Conservation (phyloP, 2,797 vertebrate genomes). For the Platalea minor region DNA sequence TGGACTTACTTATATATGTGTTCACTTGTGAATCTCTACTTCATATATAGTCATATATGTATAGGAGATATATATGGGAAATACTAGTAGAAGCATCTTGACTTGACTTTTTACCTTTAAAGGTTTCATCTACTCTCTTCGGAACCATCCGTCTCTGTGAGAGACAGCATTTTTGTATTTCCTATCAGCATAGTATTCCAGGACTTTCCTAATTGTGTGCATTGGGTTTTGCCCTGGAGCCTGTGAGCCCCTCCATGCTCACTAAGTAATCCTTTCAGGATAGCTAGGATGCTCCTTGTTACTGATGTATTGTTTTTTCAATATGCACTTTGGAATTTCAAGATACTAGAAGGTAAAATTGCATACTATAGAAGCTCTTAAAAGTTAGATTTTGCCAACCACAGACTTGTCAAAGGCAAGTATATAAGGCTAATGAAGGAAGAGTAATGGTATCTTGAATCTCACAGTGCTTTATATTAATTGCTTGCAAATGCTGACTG, state of each 20-base stretch:
- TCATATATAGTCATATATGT: not conserved
- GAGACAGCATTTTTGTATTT: not conserved
- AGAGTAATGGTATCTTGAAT: slow-evolving; percentile 24
- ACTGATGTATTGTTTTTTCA: not conserved
- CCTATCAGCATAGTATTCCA: not conserved
- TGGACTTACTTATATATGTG: accelerated
- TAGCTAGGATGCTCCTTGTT: not conserved
- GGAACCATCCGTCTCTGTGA: not conserved
- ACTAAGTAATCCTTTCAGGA: not conserved
- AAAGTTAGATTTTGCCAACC: slow-evolving; percentile 54
- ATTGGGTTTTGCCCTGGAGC: not conserved
- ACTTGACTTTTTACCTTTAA: not conserved
- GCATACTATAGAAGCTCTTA: not conserved
- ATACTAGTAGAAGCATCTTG: not conserved
- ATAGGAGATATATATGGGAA: not conserved
- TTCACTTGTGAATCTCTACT: not conserved
- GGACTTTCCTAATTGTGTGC: not conserved
- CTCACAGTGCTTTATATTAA: slow-evolving; percentile 37
- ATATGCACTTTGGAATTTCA: not conserved
- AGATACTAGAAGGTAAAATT: not conserved
- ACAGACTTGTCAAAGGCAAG: slow-evolving; percentile 27
- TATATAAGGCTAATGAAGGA: slow-evolving; percentile 34
- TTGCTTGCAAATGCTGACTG: slow-evolving; percentile 47
- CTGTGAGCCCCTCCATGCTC: not conserved
- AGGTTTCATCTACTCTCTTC: not conserved